phyloP scores from a whole-genome alignment of 2,888 invertebrate genomes.

The Lasioglossum lativentre region DNA sequence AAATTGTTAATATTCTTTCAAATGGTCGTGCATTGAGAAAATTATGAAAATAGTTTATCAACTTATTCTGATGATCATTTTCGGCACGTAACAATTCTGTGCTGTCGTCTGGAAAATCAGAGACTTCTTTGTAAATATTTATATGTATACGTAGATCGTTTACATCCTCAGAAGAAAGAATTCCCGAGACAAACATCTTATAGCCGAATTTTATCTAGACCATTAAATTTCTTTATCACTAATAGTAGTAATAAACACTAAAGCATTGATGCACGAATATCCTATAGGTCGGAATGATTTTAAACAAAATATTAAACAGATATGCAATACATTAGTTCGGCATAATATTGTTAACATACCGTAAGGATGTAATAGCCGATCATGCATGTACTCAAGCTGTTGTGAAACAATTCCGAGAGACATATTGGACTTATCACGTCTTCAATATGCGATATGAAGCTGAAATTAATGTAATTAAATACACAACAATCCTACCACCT shows the following conservation, averaged over 20 bases:
- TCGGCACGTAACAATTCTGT: background rate
- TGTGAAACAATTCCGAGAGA: slow-evolving; percentile 78
- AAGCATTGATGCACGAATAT: background rate
- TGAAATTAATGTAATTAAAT: slow-evolving; percentile 48
- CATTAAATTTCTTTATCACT: background rate
- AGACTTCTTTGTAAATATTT: background rate
- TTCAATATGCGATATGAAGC: slow-evolving; percentile 76
- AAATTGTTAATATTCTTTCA: background rate
- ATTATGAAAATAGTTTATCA: background rate
- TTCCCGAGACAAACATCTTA: background rate
- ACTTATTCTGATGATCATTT: background rate
- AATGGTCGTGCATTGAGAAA: background rate
- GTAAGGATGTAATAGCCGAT: slow-evolving; percentile 56
- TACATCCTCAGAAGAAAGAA: background rate
- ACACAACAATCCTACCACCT: background rate
- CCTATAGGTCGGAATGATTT: background rate
- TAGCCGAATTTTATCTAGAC: background rate
- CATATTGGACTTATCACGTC: slow-evolving; percentile 73
- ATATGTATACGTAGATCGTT: background rate
- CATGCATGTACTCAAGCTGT: slow-evolving; percentile 70
- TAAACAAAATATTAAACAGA: background rate
- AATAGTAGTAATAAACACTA: background rate
- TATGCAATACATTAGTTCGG: background rate
- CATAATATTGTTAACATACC: slow-evolving; percentile 42
- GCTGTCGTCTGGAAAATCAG: background rate